A percentile compares a stretch with the other conserved stretches of the same genome.
phyloP scores from a whole-genome alignment of 2,888 invertebrate species.

The Caenorhabditis sp. region DNA sequence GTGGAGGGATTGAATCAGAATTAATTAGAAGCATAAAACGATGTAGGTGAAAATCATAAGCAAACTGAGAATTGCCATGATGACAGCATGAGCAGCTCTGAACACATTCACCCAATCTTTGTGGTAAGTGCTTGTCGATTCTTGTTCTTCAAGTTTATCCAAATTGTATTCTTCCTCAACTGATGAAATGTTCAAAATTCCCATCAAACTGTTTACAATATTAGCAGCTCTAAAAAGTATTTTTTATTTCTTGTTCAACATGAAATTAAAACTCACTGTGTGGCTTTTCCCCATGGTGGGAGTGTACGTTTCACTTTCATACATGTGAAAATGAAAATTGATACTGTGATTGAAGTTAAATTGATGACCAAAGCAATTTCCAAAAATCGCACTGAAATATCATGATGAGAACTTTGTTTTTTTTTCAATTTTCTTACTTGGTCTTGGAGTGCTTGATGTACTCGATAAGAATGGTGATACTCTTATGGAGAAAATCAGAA shows the following conservation, averaged over 20 bases:
- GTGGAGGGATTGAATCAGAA: background rate
- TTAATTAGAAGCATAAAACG: slow-evolving; percentile 32
- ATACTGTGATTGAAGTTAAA: slow-evolving; percentile 59
- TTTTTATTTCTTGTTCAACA: background rate
- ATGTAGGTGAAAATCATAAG: slow-evolving; percentile 61
- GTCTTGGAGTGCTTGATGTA: slow-evolving; percentile 62
- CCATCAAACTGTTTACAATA: slow-evolving; percentile 65
- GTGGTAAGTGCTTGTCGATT: slow-evolving; percentile 42
- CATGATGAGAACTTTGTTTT: background rate
- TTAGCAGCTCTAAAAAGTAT: slow-evolving; percentile 51
- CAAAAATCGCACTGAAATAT: slow-evolving; percentile 64
- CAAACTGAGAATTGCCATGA: slow-evolving; percentile 53
- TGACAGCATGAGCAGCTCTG: slow-evolving; percentile 64
- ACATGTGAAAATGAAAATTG: slow-evolving; percentile 55
- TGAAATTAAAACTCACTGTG: slow-evolving; percentile 42
- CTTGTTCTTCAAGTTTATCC: slow-evolving; percentile 60
- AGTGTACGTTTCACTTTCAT: slow-evolving; percentile 58
- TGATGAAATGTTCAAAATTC: slow-evolving; percentile 60
- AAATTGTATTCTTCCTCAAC: slow-evolving; percentile 56
- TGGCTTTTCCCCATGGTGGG: slow-evolving; percentile 66
- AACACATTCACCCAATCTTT: slow-evolving; percentile 66
- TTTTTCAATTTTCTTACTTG: slow-evolving; percentile 47
- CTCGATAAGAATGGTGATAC: slow-evolving; percentile 66
- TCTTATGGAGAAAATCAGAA: slow-evolving; percentile 66
- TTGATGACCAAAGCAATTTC: slow-evolving; percentile 68